Evolutionary conservation across 2,888 invertebrate genomes (phyloP).

Genomic region (Cryptocephalus primarius): DNA sequence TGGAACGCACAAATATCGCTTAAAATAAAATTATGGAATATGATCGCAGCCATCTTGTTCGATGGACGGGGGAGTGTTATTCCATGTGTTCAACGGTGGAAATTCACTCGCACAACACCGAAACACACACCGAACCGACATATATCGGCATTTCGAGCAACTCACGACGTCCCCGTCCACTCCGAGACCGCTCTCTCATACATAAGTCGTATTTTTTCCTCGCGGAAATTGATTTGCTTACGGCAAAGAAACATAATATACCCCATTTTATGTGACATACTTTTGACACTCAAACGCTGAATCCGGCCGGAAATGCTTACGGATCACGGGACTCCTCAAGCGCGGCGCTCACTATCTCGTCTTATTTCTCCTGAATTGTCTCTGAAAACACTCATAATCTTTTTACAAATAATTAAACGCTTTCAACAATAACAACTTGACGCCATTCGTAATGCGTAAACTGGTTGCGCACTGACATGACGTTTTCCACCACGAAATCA

Average conservation of each 20-base stretch:
- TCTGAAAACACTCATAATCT: constrained; percentile 56
- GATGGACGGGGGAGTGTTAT: constrained; percentile 39
- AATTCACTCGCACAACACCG: constrained; percentile 17
- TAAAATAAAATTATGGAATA: constrained; percentile 27
- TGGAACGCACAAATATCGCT: constrained; percentile 24
- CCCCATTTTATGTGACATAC: constrained; percentile 66
- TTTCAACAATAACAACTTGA: constrained; percentile 98
- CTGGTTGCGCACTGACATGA: constrained; percentile 37
- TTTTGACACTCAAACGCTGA: constrained; percentile 47
- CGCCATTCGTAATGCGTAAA: constrained; percentile 94
- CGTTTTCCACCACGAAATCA: no score
- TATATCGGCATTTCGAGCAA: no score
- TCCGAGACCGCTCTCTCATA: constrained; percentile 14
- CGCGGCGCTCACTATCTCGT: constrained; percentile 27
- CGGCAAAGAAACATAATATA: constrained; percentile 43
- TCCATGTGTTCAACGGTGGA: constrained; percentile 37
- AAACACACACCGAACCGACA: no score
- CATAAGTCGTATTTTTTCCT: constrained; percentile 20
- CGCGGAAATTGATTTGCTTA: constrained; percentile 38
- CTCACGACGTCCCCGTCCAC: background rate
- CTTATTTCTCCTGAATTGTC: constrained; percentile 48
- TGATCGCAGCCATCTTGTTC: constrained; percentile 40
- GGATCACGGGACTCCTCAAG: constrained; percentile 21
- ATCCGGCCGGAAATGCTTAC: constrained; percentile 19
- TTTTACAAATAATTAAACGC: constrained; percentile 65